Base-by-base conservation (phyloP, 1,140 invertebrate genomes). In the Hetaerina americana region DNA sequence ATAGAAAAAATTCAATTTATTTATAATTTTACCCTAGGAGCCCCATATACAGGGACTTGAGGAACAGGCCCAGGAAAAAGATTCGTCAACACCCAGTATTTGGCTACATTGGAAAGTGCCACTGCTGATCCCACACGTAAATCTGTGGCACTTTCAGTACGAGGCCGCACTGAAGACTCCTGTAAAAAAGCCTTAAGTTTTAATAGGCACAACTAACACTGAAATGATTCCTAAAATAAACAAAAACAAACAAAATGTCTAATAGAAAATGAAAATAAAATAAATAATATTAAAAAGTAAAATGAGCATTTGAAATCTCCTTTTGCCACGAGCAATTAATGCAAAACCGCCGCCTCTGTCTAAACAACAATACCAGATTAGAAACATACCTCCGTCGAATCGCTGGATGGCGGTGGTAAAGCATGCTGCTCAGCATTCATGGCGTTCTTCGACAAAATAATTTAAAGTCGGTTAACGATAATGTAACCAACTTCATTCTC, bases 31-130 rank as follows among this genome's bases (percentile, higher is more conserved):
- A 69, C 68, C 68, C 68, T 69, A 29, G 72, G 12, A 49, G 73
- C 49, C 15, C 73, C 73, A 69, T 72, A 74, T 8, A 74, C 73
- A 29, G 70, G 49, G 70, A 87, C 86, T 81, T 88, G 86, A 31
- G 86, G 85, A 76, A 87, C 80, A 10, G 85, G 85, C 27, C 85
- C 84, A 25, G 86, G 86, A 76, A 88, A 84, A 69, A 88, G 79
- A 81, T 87, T 88, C 70, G 86, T 87, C 77, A 88, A 82, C 74
- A 88, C 86, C 86, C 86, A 87, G 77, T 87, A 88, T 78, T 88
- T 88, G 29, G 86, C 86, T 69, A 88, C 85, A 79, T 84, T 87
- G 71, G 85, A 82, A 81, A 82, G 81, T 70, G 81, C 79, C 79
- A 82, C 81, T 31, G 81, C 81, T 78, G 40, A 57, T 57, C 40